Evolutionary conservation across 2,888 invertebrate genomes (phyloP), one percentile per base, ranked within the genome.

Genomic region (Rapana venosa): DNA sequence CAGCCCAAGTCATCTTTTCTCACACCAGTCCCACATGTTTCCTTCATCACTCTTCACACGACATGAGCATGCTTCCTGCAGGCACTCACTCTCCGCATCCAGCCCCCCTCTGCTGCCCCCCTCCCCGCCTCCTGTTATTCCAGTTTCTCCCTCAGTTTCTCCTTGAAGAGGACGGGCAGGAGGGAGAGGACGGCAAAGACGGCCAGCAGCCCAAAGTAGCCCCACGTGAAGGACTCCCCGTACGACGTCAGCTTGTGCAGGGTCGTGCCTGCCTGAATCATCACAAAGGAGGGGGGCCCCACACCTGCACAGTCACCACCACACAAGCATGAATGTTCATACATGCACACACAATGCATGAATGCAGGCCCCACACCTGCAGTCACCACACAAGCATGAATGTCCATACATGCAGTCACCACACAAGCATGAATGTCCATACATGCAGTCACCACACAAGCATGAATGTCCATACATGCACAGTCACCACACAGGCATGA

Each of bases 261-360:
- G 0, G 99, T 99, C 95, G 98, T 98, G 26, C 99, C 99, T 22
- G 99, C 98, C 97, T 99, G 99, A 94, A 99, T 99, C 22, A 99
- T 99, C 56, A 99, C 97, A 96, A 99, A 98, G 0, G 99, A 99
- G 8, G 99, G 99, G 85, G 99, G 99, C 30, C 95, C 96, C 17
- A 96, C 96, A 90, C 96, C 96, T 96, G 93, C 26, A 79, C 1
- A 15, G 26, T 17, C 61, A 17, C 0, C 74, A 74, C n/a, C n/a
- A 77, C 77, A 77, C 77, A 77, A 1, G 1, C 77, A 77, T 22
- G 32, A 32, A 32, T 15, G 5, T 22, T 1, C 32, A 32, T 13
- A 11, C 32, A 77, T 1, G 15, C 77, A 77, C 32, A 32, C 32
- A 22, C 20, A n/a, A 15, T 58, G 58, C 58, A 8, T 58, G 58